Conservation (phyloP, 1,140 invertebrate species). For the Cotesia typhae region DNA sequence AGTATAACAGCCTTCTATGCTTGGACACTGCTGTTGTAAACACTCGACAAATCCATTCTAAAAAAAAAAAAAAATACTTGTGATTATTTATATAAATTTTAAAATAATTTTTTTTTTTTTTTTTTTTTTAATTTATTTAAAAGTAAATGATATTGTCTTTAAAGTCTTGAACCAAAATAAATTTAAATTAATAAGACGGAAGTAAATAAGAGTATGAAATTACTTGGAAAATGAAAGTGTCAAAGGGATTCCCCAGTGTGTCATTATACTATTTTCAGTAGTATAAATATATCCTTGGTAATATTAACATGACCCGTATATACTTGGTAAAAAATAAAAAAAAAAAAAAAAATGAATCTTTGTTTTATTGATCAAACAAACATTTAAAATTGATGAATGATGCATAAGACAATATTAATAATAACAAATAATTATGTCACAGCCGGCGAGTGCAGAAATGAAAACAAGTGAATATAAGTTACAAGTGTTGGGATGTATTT, state of each 20-base stretch:
- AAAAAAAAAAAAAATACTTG: constrained; percentile 31
- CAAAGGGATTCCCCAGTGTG: constrained; percentile 11
- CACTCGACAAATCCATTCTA: constrained; percentile 81
- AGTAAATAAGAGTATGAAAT: neutral
- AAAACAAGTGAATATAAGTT: neutral
- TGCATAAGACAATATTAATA: constrained; percentile 26
- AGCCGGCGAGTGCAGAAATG: constrained; percentile 8
- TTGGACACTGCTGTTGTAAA: constrained; percentile 71
- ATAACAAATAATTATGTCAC: constrained; percentile 50
- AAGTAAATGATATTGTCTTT: too few relatives aligned
- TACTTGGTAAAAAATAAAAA: too few relatives aligned
- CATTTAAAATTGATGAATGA: too few relatives aligned
- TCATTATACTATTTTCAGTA: neutral
- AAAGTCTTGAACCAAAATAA: too few relatives aligned
- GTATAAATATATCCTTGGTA: too few relatives aligned
- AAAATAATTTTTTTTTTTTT: too few relatives aligned
- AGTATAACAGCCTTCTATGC: constrained; percentile 75
- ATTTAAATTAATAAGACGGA: neutral
- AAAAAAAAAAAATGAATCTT: too few relatives aligned
- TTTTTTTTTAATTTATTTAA: too few relatives aligned
- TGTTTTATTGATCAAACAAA: too few relatives aligned
- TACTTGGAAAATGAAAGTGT: constrained; percentile 7
- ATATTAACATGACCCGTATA: too few relatives aligned
- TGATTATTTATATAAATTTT: too few relatives aligned
- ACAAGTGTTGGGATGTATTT: constrained; percentile 9